A percentile compares a stretch with the other conserved stretches of the same genome.
Conservation (phyloP, 2,113 vertebrate species). For the Phaethornis superciliosus region DNA sequence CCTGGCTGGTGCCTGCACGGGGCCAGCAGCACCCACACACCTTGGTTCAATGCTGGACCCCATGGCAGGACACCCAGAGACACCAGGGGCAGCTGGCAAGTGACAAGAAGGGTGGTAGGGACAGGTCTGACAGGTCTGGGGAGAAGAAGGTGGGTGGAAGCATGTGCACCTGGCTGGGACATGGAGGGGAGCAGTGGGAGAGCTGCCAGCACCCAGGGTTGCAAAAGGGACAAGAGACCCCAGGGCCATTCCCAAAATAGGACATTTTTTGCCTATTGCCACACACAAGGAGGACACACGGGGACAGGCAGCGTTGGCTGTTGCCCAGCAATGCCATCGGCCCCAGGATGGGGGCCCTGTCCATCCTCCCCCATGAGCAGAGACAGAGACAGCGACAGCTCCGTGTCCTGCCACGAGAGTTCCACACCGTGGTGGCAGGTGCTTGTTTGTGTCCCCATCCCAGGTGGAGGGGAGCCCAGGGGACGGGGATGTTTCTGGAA, state of each 20-base stretch:
- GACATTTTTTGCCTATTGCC: not conserved
- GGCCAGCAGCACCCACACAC: not conserved
- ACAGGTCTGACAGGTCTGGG: not conserved
- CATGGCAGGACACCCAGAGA: not conserved
- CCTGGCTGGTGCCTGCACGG: too few species aligned
- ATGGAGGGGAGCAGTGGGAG: accelerated
- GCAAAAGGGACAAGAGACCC: not conserved
- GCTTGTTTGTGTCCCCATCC: not conserved
- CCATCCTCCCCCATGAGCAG: not conserved
- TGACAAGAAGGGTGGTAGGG: not conserved
- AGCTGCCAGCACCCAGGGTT: not conserved
- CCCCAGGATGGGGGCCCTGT: not conserved
- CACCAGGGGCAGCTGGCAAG: accelerated
- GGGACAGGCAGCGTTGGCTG: not conserved
- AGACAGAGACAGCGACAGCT: too few species aligned
- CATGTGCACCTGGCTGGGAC: not conserved
- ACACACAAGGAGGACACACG: not conserved
- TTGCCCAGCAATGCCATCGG: not conserved
- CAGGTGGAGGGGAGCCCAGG: not conserved
- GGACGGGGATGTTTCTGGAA: not conserved
- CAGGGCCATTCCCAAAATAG: not conserved
- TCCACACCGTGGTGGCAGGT: too few species aligned
- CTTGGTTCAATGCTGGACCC: accelerated
- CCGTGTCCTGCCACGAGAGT: accelerated
- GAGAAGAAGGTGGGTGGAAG: not conserved